phyloP scores from a whole-genome alignment of 1,140 invertebrate genomes.

The Sminthurinus signatus region DNA sequence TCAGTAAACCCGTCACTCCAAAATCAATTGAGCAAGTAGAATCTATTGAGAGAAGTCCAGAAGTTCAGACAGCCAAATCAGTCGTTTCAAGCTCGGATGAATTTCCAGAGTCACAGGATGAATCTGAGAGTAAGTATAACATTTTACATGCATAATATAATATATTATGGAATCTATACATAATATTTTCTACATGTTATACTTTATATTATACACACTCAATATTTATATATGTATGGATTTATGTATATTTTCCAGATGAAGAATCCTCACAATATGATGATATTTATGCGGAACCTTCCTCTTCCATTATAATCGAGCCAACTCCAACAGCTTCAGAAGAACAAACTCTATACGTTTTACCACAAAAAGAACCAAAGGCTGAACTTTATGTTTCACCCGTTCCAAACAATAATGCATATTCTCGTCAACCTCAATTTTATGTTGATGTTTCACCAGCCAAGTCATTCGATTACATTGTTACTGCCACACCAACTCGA shows the following conservation, averaged over 20 bases:
- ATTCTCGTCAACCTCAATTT: constrained; percentile 33
- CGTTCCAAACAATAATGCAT: constrained; percentile 34
- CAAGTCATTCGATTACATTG: constrained; percentile 31
- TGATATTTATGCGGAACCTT: constrained; percentile 8
- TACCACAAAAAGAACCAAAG: constrained; percentile 33
- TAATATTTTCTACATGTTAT: no score
- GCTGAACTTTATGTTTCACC: constrained; percentile 38
- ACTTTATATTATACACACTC: no score
- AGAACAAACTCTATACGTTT: constrained; percentile 37
- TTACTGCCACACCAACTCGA: constrained; percentile 34
- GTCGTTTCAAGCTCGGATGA: constrained; percentile 28
- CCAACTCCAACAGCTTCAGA: constrained; percentile 35
- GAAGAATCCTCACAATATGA: constrained; percentile 13
- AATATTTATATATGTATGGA: no score
- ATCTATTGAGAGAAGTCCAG: constrained; percentile 13
- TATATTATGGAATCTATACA: not conserved
- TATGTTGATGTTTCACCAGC: constrained; percentile 35
- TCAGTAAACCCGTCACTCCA: not conserved
- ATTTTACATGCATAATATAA: not conserved
- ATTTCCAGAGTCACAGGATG: no score
- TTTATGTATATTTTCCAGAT: not conserved
- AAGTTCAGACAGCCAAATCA: constrained; percentile 29
- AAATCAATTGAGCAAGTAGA: constrained; percentile 13
- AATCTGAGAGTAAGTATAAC: constrained; percentile 19
- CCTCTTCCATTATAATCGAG: not conserved